Evolutionary conservation across 2,888 invertebrate species (phyloP).

Genomic region (Isoperla grammatica): DNA sequence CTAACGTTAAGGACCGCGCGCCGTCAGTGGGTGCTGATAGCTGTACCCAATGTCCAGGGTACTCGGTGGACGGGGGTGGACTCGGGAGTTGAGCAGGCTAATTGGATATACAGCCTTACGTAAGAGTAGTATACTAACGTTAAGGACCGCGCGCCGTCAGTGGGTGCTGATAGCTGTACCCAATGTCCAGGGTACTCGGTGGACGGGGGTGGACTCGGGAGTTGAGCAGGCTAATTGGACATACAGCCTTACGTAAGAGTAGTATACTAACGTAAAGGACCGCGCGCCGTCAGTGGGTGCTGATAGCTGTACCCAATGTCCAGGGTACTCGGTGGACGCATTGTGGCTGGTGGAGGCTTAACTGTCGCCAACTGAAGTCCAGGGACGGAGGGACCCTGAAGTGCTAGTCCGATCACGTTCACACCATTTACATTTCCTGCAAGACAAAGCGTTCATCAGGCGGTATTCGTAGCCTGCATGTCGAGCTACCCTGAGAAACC

Average conservation of each 20-base stretch:
- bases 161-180: constrained; percentile 26
- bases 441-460: constrained; percentile 27
- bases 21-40: constrained; percentile 22
- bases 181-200: constrained; percentile 23
- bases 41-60: constrained; percentile 20
- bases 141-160: constrained; percentile 24
- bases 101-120: no score
- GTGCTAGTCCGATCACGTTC: constrained; percentile 58
- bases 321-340: constrained; percentile 18
- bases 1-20: constrained; percentile 34
- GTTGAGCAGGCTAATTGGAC: no score
- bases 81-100: no score
- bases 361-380: constrained; percentile 35
- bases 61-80: not conserved
- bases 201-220: no score
- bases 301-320: constrained; percentile 27
- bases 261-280: constrained; percentile 36
- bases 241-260: no score
- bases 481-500: no score
- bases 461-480: no score
- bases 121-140: no score
- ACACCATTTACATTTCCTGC: constrained; percentile 66
- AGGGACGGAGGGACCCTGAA: constrained; percentile 50
- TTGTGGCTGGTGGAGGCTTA: constrained; percentile 45
- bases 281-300: constrained; percentile 25